These are phyloP conservation scores for Poecile atricapillus DNA, from an alignment of 2,113 vertebrate genomes.

Conservation along the genomic window DNA sequence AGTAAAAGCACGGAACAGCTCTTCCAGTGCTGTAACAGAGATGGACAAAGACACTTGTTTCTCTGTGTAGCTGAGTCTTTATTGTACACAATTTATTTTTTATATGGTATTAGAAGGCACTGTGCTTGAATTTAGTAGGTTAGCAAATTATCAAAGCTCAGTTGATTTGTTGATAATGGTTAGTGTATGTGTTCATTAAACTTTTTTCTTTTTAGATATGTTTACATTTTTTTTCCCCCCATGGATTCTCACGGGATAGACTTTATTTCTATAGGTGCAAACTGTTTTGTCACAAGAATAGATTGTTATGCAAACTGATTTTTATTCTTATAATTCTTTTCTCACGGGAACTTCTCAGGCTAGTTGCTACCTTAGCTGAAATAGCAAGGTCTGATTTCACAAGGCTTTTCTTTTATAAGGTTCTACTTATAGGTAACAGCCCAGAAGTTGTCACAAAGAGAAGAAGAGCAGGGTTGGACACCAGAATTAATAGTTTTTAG, in stretches of 20 bases:
- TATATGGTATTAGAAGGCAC: neutral
- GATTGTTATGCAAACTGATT: neutral
- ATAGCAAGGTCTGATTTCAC: neutral
- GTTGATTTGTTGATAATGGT: neutral
- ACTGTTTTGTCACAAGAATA: neutral
- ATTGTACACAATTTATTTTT: neutral
- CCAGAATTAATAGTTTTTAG: fast-evolving
- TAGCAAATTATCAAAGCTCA: neutral
- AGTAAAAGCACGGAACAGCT: neutral
- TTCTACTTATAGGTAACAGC: neutral
- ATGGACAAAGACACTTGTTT: neutral
- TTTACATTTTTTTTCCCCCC: neutral
- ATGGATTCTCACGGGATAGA: fast-evolving
- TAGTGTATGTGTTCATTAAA: neutral
- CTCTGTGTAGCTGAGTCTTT: too few species aligned
- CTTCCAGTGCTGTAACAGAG: neutral
- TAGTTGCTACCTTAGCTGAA: neutral
- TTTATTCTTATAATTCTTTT: neutral
- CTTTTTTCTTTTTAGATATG: neutral
- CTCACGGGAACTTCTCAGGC: neutral
- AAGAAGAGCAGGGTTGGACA: neutral
- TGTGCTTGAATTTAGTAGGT: neutral
- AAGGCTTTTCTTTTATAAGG: neutral
- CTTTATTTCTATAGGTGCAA: neutral
- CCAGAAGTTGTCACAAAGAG: neutral